Percentiles rank a stretch among this genome's conserved stretches.
Evolutionary conservation across 2,888 invertebrate species (phyloP).

Genomic region (Acholoe squamosa): DNA sequence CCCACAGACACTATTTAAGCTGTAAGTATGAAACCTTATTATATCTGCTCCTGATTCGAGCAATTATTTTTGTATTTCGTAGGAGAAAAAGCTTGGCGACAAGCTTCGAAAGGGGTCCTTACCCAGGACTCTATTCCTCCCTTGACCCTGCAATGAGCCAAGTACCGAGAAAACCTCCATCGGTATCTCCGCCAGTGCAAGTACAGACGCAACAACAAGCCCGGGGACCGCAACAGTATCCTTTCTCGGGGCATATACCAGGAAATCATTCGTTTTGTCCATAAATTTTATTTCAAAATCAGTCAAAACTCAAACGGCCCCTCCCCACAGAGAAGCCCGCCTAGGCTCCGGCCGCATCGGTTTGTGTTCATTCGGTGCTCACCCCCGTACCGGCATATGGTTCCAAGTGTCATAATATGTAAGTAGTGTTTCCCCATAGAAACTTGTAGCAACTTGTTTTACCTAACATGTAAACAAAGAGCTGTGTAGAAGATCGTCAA

Average conservation of each 20-base stretch:
- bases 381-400: constrained; percentile 61
- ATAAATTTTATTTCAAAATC: not conserved
- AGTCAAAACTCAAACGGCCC: not conserved
- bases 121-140: constrained; percentile 75
- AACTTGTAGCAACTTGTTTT: not conserved
- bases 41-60: constrained; percentile 40
- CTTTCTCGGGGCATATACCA: constrained; percentile 67
- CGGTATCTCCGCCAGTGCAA: constrained; percentile 77
- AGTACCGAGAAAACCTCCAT: constrained; percentile 77
- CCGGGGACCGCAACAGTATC: constrained; percentile 74
- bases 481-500: too few relatives aligned
- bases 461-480: not conserved
- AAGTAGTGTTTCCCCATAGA: constrained; percentile 42
- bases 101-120: constrained; percentile 78
- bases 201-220: constrained; percentile 74
- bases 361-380: constrained; percentile 42
- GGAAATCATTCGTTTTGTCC: not conserved
- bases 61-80: constrained; percentile 71
- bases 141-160: constrained; percentile 79
- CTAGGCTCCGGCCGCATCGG: not conserved
- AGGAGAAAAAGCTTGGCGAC: constrained; percentile 82
- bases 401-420: constrained; percentile 59
- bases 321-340: not conserved
- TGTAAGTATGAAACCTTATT: constrained; percentile 70
- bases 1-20: constrained; percentile 46